phyloP scores from a whole-genome alignment of 1,140 invertebrate genomes.

The Trypoxylus dichotomus region DNA sequence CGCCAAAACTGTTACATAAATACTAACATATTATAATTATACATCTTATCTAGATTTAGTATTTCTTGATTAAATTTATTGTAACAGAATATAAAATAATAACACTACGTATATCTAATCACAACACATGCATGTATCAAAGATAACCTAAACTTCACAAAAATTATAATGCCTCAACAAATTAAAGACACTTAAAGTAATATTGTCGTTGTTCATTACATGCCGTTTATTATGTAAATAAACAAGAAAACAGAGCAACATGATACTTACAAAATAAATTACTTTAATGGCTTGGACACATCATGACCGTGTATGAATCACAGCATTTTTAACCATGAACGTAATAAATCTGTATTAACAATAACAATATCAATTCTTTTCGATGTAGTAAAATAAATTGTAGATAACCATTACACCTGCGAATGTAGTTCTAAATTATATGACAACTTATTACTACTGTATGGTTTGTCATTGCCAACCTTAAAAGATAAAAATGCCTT shows the following conservation, averaged over 20 bases:
- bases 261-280: not conserved
- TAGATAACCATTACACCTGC: not conserved
- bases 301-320: not conserved
- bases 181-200: not conserved
- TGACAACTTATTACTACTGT: too few relatives aligned
- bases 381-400: not conserved
- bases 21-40: too few relatives aligned
- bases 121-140: too few relatives aligned
- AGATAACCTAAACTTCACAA: too few relatives aligned
- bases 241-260: not conserved
- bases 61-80: too few relatives aligned
- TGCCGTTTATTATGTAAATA: not conserved
- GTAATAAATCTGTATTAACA: not conserved
- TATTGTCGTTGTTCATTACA: not conserved
- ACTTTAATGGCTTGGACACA: not conserved
- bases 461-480: too few relatives aligned
- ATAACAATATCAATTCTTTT: not conserved
- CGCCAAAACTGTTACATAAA: too few relatives aligned
- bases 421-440: not conserved
- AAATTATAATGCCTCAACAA: not conserved
- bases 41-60: too few relatives aligned
- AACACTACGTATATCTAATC: too few relatives aligned
- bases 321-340: too few relatives aligned
- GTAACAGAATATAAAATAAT: too few relatives aligned
- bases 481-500: too few relatives aligned